Base-by-base conservation (phyloP, 1,140 invertebrate genomes). In the Drosophila mayri region DNA sequence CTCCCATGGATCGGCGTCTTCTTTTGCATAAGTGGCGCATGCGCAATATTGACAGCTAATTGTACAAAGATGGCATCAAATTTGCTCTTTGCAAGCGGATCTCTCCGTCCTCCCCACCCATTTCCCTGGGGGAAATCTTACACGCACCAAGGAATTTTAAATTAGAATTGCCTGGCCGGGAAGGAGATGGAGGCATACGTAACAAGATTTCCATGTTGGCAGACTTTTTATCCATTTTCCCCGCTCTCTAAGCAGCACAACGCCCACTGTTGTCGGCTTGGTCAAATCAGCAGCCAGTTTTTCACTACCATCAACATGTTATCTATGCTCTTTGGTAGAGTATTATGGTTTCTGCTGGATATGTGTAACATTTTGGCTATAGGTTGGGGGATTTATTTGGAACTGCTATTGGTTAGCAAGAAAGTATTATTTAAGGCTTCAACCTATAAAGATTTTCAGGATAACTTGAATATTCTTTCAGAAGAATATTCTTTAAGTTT, bases 41-140 rank as follows among this genome's bases (percentile, higher is more conserved):
- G 72, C 84, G 80, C 84, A 84, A 90, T 90, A 87, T 87, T 87
- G 84, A 87, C 84, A 87, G 63, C 80, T 88, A 87, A 87, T 87
- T 87, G 84, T 87, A 67, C 80, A 77, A 76, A 90, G 85, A 84
- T 90, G 84, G 76, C 52, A 90, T 88, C 84, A 87, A 87, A 87
- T 87, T 87, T 87, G 84, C 84, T 71, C 75, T 63, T 71, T 71
- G 75, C 76, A 71, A 78, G 52, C 49, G 61, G 59, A 78, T 64
- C 41, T 41, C 40, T 44, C 12, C 22, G 40, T 25, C 37, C 44
- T 5, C 18, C 18, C 38, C 16, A 12, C 20, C 60, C 32, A 18
- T 40, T 65, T 68, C 54, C 38, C 18, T 14, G 18, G 47, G 18
- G 43, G 25, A 43, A 54, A 70, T 47, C 50, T 61, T 22, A 62